These are phyloP conservation scores for Hyphantria cunea DNA, from an alignment of 1,140 invertebrate genomes.

Conservation along the genomic window DNA sequence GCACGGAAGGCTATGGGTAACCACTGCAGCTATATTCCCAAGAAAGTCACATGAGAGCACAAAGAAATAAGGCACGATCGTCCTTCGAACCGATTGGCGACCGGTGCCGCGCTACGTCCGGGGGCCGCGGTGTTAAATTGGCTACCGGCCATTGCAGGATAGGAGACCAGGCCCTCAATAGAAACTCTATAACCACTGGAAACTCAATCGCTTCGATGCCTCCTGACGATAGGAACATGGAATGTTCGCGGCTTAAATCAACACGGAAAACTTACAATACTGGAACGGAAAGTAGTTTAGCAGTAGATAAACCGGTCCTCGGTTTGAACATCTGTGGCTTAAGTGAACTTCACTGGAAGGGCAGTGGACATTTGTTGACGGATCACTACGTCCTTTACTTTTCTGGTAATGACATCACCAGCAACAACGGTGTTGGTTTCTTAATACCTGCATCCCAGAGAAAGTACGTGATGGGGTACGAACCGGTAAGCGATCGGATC, in stretches of 20 bases:
- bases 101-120: too few species aligned
- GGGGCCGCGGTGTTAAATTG: too few species aligned
- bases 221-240: constrained; percentile 6
- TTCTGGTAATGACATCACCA: constrained; percentile 29
- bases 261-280: constrained; percentile 1
- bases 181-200: constrained; percentile 30
- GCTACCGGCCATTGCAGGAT: background rate
- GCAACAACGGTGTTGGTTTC: constrained; percentile 27
- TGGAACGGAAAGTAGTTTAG: too few species aligned
- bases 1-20: too few species aligned
- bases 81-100: constrained; percentile 1
- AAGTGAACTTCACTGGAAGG: constrained; percentile 36
- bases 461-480: constrained; percentile 13
- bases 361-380: constrained; percentile 35
- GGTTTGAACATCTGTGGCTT: constrained; percentile 30
- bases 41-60: constrained; percentile 21
- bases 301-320: constrained; percentile 7
- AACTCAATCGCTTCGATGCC: constrained; percentile 2
- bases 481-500: background rate
- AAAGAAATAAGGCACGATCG: background rate
- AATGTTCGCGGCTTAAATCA: constrained; percentile 1
- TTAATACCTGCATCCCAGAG: constrained; percentile 25
- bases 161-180: constrained; percentile 27
- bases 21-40: too few species aligned
- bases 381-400: constrained; percentile 22